These are phyloP conservation scores for Echinarachnius parma DNA, from an alignment of 53 echinoderm and acorn worm genomes.

Conservation along the genomic window DNA sequence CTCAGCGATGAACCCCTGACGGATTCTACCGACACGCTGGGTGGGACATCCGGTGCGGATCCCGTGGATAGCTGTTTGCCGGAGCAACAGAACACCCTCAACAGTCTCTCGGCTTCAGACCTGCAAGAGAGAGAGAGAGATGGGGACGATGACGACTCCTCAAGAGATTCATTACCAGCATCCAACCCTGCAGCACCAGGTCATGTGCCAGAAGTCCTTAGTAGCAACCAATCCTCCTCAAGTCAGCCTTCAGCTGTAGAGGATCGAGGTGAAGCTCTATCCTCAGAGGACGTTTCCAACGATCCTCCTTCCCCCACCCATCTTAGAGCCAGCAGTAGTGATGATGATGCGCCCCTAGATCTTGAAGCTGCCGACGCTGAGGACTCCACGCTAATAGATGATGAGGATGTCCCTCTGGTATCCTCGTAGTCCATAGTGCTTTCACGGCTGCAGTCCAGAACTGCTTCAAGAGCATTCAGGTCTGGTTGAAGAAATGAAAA, in stretches of 20 bases:
- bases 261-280: too few relatives aligned
- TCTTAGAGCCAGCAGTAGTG: neutral
- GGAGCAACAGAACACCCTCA: neutral
- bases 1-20: neutral
- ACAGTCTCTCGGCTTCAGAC: neutral
- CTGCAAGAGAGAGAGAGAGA: neutral
- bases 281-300: too few relatives aligned
- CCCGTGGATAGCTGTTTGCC: neutral
- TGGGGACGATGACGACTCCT: neutral
- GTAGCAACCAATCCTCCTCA: too few relatives aligned
- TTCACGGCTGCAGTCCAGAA: too few relatives aligned
- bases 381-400: neutral
- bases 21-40: neutral
- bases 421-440: constrained; percentile 13
- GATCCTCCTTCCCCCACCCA: constrained; percentile 3
- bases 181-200: too few relatives aligned
- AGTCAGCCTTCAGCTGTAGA: too few relatives aligned
- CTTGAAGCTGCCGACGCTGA: constrained; percentile 5
- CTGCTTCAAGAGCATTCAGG: too few relatives aligned
- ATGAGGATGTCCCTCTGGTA: constrained; percentile 11
- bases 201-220: too few relatives aligned
- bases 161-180: too few relatives aligned
- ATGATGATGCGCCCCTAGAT: constrained; percentile 29
- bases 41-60: neutral
- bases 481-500: too few relatives aligned